Conservation (phyloP, 2,797 vertebrate genomes). For the Pipistrellus pipistrellus region DNA sequence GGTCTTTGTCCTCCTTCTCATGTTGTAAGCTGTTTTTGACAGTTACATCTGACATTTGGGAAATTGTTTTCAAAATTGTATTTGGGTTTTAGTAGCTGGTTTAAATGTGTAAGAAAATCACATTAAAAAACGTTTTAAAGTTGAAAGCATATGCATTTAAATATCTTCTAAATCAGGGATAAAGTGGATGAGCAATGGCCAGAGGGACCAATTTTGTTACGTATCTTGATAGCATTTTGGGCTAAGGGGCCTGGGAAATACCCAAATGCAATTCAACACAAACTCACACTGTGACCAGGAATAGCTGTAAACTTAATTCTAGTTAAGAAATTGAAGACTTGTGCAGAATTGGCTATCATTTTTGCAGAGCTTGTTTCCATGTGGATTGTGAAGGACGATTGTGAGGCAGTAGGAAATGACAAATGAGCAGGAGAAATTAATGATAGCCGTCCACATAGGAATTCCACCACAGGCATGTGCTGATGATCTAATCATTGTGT, state of each 20-base stretch:
- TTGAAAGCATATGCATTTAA: conserved; percentile 1
- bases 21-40: background rate
- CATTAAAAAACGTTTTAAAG: background rate
- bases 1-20: background rate
- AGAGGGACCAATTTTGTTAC: background rate
- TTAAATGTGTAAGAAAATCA: conserved; percentile 54
- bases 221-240: background rate
- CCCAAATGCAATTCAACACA: background rate
- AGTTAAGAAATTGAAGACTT: background rate
- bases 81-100: conserved; percentile 43
- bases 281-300: background rate
- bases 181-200: background rate
- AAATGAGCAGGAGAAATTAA: background rate
- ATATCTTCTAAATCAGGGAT: conserved; percentile 32
- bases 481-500: background rate
- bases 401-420: background rate
- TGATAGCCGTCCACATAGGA: background rate
- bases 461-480: fast-evolving
- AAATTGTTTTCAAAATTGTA: background rate
- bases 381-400: background rate
- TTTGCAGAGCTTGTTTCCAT: background rate
- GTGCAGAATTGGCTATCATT: background rate
- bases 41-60: conserved; percentile 36
- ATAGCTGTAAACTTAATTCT: background rate
- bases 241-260: background rate